Conservation (phyloP, 1,140 invertebrate species). For the Carcinoscorpius rotundicauda region DNA sequence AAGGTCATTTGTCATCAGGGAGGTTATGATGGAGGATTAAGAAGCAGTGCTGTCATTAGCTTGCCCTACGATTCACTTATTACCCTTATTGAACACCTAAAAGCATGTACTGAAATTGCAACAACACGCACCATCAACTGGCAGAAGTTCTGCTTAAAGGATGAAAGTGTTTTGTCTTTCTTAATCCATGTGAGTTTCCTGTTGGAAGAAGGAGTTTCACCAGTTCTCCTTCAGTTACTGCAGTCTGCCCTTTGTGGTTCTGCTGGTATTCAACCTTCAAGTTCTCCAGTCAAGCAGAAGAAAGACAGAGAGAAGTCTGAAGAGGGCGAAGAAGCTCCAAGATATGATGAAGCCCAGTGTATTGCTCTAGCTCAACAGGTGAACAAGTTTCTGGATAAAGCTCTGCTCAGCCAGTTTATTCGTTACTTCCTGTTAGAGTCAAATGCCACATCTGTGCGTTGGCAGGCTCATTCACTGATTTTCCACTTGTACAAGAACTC, state of each 20-base stretch:
- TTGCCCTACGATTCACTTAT: conserved; percentile 81
- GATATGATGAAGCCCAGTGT: conserved; percentile 50
- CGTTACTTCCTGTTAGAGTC: conserved; percentile 85
- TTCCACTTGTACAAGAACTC: conserved; percentile 76
- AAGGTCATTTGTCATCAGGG: conserved; percentile 44
- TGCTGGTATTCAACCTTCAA: conserved; percentile 12
- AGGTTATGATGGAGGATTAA: conserved; percentile 28
- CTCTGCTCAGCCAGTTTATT: conserved; percentile 62
- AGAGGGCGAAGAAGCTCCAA: conserved; percentile 31
- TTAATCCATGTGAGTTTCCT: conserved; percentile 63
- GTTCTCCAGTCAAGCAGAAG: conserved; percentile 28
- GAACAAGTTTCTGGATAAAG: conserved; percentile 51
- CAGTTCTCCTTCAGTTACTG: conserved; percentile 75
- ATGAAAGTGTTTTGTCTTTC: conserved; percentile 54
- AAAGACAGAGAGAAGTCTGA: conserved; percentile 29
- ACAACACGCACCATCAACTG: conserved; percentile 83
- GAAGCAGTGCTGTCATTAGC: conserved; percentile 33
- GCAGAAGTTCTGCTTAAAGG: conserved; percentile 79
- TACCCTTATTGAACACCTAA: conserved; percentile 86
- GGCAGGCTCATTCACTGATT: conserved; percentile 84
- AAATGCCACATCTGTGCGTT: conserved; percentile 79
- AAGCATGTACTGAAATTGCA: conserved; percentile 85
- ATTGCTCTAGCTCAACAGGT: conserved; percentile 54
- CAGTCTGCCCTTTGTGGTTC: conserved; percentile 65
- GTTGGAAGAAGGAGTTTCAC: conserved; percentile 84